Conservation (phyloP, 2,797 vertebrate species). For the Sitta carolinensis region DNA sequence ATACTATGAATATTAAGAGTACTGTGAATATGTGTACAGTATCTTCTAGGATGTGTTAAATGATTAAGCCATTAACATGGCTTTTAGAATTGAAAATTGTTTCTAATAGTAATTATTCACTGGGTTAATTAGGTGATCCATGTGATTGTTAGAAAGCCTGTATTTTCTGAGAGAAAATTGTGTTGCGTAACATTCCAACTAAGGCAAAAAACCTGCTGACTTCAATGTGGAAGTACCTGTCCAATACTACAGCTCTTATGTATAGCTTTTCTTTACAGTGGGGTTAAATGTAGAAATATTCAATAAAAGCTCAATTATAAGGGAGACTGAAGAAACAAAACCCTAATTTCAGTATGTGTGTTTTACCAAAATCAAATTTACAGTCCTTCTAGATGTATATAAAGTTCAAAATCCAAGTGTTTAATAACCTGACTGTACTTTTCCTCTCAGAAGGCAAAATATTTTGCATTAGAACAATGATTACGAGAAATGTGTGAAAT, state of each 20-base stretch:
- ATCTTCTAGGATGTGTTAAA: not conserved
- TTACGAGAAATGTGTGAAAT: not conserved
- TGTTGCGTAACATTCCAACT: accelerated
- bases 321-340: not conserved
- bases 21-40: not conserved
- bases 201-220: not conserved
- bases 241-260: accelerated
- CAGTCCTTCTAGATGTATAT: not conserved
- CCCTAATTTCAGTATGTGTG: not conserved
- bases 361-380: not conserved
- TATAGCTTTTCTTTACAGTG: not conserved
- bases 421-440: not conserved
- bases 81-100: not conserved
- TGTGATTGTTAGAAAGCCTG: not conserved
- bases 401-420: not conserved
- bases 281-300: not conserved
- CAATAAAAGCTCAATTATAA: not conserved
- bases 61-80: not conserved
- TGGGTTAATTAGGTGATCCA: not conserved
- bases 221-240: not conserved
- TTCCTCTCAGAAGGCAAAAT: not conserved
- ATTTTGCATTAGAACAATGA: not conserved
- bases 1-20: not conserved
- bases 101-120: not conserved
- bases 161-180: not conserved